These are phyloP conservation scores for Thymelicus acteon DNA, from an alignment of 2,888 invertebrate species.

Conservation along the genomic window DNA sequence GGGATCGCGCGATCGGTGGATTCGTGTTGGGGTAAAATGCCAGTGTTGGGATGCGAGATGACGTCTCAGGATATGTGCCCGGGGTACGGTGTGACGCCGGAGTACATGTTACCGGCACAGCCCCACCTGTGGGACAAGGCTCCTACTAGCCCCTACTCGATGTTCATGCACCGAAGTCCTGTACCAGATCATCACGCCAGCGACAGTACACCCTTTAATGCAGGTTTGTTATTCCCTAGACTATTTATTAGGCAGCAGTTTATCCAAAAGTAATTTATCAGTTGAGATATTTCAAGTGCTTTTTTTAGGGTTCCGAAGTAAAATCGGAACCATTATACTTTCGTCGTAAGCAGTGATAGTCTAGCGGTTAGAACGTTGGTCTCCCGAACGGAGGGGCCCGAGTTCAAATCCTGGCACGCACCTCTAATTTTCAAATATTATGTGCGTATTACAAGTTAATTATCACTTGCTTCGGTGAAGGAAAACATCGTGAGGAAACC, in stretches of 20 bases:
- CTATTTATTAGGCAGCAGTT: neutral
- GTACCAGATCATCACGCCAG: conserved; percentile 46
- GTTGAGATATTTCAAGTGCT: no score
- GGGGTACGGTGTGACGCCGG: conserved; percentile 59
- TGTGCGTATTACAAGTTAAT: no score
- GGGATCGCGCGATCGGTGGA: conserved; percentile 45
- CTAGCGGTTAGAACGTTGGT: no score
- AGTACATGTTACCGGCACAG: conserved; percentile 61
- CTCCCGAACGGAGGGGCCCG: no score
- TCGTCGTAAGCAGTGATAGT: no score
- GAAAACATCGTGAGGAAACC: no score
- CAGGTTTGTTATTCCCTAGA: conserved; percentile 56
- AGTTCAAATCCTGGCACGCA: no score
- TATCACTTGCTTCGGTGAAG: no score
- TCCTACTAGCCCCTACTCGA: conserved; percentile 54
- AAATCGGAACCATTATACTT: no score
- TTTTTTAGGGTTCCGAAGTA: neutral
- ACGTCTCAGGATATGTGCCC: conserved; percentile 72
- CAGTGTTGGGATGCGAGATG: conserved; percentile 71
- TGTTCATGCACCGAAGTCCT: conserved; percentile 55
- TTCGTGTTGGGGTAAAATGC: conserved; percentile 67
- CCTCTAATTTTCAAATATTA: no score
- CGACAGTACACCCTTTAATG: conserved; percentile 42
- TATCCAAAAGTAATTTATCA: no score
- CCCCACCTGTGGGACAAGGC: conserved; percentile 68